Percentiles rank a stretch among this genome's conserved stretches.
phyloP scores from a whole-genome alignment of 2,797 vertebrate species.

The Bryconaethiops microstoma region DNA sequence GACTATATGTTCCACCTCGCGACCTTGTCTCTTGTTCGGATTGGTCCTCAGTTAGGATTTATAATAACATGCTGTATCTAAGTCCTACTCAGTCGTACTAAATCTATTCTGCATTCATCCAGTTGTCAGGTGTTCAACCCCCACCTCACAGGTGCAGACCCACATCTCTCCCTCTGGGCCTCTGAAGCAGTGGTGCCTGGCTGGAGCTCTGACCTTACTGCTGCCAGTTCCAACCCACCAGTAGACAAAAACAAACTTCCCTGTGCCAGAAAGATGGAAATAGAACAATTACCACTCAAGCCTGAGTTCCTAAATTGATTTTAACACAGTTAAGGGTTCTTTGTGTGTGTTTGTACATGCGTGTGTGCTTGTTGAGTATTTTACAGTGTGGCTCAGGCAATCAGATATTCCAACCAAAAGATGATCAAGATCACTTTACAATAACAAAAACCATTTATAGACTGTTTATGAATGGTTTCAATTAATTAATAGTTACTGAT shows the following conservation, averaged over 20 bases:
- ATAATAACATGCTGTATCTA: constrained; percentile 4
- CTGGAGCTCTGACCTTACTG: background rate
- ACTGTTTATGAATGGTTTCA: too few relatives aligned
- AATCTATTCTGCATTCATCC: constrained; percentile 6
- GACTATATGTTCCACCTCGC: background rate
- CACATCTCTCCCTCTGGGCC: background rate
- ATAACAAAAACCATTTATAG: too few relatives aligned
- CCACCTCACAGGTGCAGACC: background rate
- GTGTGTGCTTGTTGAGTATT: background rate
- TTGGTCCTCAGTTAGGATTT: constrained; percentile 6
- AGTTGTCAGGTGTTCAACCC: constrained; percentile 1
- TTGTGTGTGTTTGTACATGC: too few relatives aligned
- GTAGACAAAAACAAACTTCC: background rate
- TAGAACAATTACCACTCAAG: background rate
- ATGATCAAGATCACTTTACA: too few relatives aligned
- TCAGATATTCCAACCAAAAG: too few relatives aligned
- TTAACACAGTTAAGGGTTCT: background rate
- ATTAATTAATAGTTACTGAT: too few relatives aligned
- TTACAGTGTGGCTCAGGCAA: background rate
- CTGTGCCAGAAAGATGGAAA: background rate
- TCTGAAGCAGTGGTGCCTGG: background rate
- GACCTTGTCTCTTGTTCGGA: constrained; percentile 15
- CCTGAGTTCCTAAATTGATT: background rate
- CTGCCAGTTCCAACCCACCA: background rate
- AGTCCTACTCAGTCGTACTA: background rate